Evolutionary conservation across 2,797 vertebrate genomes (phyloP).

Genomic region (Notamacropus eugenii): DNA sequence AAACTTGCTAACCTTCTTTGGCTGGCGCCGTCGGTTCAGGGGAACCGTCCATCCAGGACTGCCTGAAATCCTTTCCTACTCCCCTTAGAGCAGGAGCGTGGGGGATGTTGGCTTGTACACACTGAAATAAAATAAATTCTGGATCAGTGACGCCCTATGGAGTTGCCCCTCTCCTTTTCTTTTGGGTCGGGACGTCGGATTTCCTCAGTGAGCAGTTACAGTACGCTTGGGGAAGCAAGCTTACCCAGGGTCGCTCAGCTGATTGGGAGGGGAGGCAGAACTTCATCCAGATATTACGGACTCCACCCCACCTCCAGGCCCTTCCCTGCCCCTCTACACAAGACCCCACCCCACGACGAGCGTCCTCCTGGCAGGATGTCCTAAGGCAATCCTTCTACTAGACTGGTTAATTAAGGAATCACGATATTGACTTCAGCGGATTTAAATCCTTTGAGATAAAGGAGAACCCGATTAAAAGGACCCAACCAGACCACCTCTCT

Average conservation of each 20-base stretch:
- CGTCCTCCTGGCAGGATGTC: fast-evolving
- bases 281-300: neutral
- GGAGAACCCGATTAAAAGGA: neutral
- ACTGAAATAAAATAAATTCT: neutral
- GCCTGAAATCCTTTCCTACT: neutral
- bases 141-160: neutral
- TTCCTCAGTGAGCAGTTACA: neutral
- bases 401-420: neutral
- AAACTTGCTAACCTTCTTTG: neutral
- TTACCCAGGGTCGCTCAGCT: neutral
- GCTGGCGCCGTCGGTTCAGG: neutral
- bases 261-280: neutral
- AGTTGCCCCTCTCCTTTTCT: neutral
- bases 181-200: neutral
- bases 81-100: neutral
- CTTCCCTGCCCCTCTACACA: neutral
- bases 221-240: neutral
- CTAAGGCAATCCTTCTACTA: neutral
- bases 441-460: neutral
- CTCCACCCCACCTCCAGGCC: neutral
- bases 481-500: neutral
- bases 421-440: neutral
- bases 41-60: neutral
- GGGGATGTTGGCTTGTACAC: neutral
- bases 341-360: neutral